Evolutionary conservation across 2,113 vertebrate species (phyloP).

Genomic region (Bucco capensis): DNA sequence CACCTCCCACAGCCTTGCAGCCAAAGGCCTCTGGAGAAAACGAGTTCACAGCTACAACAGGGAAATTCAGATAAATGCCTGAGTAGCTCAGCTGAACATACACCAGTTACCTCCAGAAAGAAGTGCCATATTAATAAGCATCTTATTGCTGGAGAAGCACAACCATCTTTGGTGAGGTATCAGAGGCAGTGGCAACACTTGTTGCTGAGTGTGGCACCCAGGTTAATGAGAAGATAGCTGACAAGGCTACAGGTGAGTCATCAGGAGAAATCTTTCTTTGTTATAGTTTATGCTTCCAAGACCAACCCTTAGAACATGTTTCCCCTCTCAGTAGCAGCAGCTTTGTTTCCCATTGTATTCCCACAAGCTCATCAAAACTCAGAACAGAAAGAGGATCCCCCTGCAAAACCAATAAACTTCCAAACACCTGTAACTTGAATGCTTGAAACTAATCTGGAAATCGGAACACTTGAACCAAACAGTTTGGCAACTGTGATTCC

Average conservation of each 20-base stretch:
- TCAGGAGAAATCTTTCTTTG: neutral
- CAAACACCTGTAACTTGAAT: neutral
- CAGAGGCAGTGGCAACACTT: neutral
- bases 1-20: neutral
- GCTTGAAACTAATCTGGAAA: neutral
- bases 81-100: neutral
- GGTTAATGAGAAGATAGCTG: neutral
- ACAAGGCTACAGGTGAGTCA: neutral
- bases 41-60: neutral
- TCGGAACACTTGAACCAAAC: neutral
- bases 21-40: neutral
- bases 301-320: neutral
- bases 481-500: neutral
- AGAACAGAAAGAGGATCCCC: neutral
- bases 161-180: neutral
- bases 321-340: neutral
- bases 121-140: accelerated
- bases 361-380: neutral
- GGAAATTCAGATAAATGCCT: neutral
- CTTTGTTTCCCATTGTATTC: neutral
- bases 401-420: neutral
- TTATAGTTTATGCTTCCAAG: neutral
- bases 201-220: neutral
- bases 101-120: neutral
- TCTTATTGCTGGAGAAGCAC: neutral